Conservation (phyloP, 2,888 invertebrate genomes). For the Himalopsyche anomala region DNA sequence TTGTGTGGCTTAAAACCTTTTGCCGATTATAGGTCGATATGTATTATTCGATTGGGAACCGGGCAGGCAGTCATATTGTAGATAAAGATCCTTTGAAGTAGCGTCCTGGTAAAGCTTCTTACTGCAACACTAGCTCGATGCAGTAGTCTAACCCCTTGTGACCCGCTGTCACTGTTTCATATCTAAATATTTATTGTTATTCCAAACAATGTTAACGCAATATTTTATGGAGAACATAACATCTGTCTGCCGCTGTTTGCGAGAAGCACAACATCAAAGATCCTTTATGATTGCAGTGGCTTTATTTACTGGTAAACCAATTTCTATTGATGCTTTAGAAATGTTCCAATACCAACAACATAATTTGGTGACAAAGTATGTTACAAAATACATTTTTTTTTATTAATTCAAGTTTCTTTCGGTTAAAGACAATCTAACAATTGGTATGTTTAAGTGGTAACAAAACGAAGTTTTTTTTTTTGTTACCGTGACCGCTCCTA, state of each 20-base stretch:
- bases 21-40: no score
- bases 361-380: no score
- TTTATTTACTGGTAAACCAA: not conserved
- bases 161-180: constrained; percentile 22
- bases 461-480: no score
- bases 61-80: no score
- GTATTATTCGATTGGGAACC: no score
- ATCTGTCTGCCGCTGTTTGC: not conserved
- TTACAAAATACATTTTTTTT: no score
- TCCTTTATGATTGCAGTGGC: not conserved
- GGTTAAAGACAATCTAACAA: no score
- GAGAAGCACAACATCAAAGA: constrained; percentile 17
- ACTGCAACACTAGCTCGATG: not conserved
- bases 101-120: not conserved
- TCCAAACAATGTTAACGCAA: constrained; percentile 22
- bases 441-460: no score
- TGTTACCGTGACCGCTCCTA: no score
- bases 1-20: no score
- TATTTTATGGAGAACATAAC: constrained; percentile 22
- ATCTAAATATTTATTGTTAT: constrained; percentile 31
- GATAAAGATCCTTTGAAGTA: not conserved
- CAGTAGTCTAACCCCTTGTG: not conserved
- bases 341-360: not conserved
- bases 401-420: no score
- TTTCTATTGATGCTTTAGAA: not conserved